Percentiles rank a stretch among this genome's conserved stretches.
Evolutionary conservation across 1,140 invertebrate species (phyloP).

Genomic region (Drosophila orena): DNA sequence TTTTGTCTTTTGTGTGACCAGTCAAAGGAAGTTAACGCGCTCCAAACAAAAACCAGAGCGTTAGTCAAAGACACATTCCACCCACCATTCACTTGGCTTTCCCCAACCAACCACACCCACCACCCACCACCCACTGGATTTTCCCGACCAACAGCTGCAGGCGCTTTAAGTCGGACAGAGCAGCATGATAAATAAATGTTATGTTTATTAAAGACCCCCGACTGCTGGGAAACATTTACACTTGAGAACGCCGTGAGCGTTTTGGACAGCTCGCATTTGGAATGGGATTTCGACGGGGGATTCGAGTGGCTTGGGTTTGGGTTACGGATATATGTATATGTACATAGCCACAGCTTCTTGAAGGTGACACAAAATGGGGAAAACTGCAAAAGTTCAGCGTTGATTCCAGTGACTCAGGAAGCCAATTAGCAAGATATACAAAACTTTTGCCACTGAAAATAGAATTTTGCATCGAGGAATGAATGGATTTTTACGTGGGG

Average conservation of each 20-base stretch:
- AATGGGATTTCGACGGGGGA: slow-evolving; percentile 4
- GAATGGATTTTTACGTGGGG: not conserved
- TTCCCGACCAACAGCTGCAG: slow-evolving; percentile 16
- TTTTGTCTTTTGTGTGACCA: slow-evolving; percentile 49
- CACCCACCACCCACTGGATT: slow-evolving; percentile 3
- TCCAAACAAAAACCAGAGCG: slow-evolving; percentile 31
- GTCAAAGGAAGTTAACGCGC: slow-evolving; percentile 62
- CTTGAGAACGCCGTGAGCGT: slow-evolving; percentile 42
- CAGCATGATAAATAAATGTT: slow-evolving; percentile 56
- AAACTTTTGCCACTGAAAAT: slow-evolving; percentile 9
- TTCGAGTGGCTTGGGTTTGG: not conserved
- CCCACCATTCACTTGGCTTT: not conserved
- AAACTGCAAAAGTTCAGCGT: slow-evolving; percentile 15
- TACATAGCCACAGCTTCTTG: slow-evolving; percentile 1
- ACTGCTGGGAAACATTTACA: slow-evolving; percentile 50
- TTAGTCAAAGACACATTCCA: slow-evolving; percentile 43
- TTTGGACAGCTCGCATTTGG: slow-evolving; percentile 17
- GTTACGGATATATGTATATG: not conserved
- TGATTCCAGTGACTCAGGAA: slow-evolving; percentile 22
- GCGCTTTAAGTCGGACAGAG: slow-evolving; percentile 18
- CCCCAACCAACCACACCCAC: not conserved
- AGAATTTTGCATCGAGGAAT: not conserved
- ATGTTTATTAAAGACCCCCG: slow-evolving; percentile 72
- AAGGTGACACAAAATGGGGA: slow-evolving; percentile 23
- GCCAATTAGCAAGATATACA: slow-evolving; percentile 30